These are phyloP conservation scores for Crossaster papposus DNA, from an alignment of 53 echinoderm and acorn worm species.

Conservation along the genomic window DNA sequence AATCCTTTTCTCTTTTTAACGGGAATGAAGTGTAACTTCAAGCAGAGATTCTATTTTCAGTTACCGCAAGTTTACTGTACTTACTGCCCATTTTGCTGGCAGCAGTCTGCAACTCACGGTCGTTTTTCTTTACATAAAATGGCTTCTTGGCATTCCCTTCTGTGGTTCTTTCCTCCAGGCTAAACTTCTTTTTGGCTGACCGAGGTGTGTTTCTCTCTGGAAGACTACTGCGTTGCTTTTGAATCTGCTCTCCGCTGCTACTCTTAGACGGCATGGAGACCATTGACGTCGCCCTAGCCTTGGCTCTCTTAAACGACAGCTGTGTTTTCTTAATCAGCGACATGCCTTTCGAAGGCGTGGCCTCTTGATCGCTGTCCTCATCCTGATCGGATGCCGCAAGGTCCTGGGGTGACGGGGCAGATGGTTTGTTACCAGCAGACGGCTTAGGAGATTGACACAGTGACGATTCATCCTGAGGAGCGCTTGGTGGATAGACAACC, in stretches of 20 bases:
- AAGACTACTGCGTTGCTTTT: conserved; percentile 6
- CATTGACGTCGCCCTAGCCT: conserved; percentile 40
- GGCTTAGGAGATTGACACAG: neutral
- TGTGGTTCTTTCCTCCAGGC: conserved; percentile 9
- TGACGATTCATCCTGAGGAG: conserved; percentile 1
- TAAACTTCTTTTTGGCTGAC: neutral
- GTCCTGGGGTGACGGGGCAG: neutral
- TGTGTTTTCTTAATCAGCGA: conserved; percentile 32
- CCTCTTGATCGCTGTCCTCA: conserved; percentile 2
- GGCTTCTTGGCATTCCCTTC: neutral
- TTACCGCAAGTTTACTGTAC: too few species aligned
- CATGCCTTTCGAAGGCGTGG: neutral
- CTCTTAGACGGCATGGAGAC: neutral
- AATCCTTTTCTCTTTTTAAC: too few species aligned
- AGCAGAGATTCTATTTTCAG: too few species aligned
- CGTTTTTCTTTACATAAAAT: neutral
- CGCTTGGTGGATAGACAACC: conserved; percentile 44
- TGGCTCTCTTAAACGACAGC: conserved; percentile 29
- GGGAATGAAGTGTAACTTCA: too few species aligned
- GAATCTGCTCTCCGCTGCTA: neutral
- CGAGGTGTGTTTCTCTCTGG: neutral
- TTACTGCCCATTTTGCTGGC: neutral
- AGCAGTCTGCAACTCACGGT: neutral
- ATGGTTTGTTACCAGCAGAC: neutral
- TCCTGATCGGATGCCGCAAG: conserved; percentile 3